A percentile compares a stretch with the other conserved stretches of the same genome.
These are phyloP conservation scores for Xylocopa sonorina DNA, from an alignment of 1,140 invertebrate genomes.

Conservation along the genomic window DNA sequence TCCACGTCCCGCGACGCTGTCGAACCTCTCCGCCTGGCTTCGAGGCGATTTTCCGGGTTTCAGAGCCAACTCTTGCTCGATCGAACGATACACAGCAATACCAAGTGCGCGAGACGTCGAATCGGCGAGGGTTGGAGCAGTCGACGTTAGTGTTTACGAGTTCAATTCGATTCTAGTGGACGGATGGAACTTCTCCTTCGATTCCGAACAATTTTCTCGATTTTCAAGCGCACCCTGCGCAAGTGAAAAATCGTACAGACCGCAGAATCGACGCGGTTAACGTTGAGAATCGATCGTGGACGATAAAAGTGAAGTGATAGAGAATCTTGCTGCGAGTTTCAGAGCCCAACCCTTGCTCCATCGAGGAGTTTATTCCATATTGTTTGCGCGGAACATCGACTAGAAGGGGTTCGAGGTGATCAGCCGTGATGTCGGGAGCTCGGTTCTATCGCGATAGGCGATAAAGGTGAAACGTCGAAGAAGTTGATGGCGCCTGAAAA, in stretches of 20 bases:
- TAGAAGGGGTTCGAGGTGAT: background rate
- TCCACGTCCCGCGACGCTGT: slow-evolving; percentile 39
- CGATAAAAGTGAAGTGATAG: no score
- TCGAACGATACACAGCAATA: background rate
- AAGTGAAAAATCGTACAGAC: no score
- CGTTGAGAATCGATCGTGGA: no score
- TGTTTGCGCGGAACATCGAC: background rate
- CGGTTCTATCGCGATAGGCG: background rate
- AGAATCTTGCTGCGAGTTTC: no score
- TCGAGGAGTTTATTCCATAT: no score
- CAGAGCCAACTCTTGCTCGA: background rate
- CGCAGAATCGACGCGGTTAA: no score
- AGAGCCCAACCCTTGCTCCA: no score
- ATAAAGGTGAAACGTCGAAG: slow-evolving; percentile 13
- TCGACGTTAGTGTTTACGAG: no score
- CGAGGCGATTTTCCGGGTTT: background rate
- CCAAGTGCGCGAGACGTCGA: background rate
- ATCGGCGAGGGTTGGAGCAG: background rate
- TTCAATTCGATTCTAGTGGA: no score
- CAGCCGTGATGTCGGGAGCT: background rate
- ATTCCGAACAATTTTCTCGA: no score
- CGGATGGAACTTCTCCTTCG: no score
- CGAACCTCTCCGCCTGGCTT: background rate
- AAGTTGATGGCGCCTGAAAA: background rate
- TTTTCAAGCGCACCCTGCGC: no score